Base-by-base conservation (phyloP, 2,888 invertebrate genomes). In the Drosophila heteroneura region DNA sequence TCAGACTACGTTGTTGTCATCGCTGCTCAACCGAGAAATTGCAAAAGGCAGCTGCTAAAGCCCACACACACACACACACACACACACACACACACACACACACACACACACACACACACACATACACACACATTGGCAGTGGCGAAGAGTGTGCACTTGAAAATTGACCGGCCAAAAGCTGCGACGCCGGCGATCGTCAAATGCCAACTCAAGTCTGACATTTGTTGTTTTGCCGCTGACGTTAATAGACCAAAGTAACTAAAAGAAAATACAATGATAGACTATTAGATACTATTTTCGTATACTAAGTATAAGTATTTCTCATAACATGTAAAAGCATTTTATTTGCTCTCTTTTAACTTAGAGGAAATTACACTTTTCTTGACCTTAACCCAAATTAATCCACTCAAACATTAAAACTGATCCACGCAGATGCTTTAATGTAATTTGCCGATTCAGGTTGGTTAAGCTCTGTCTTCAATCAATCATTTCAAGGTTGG, bases 21-120 rank as follows among this genome's bases (percentile, higher is more conserved):
- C 72, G 81, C 76, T 78, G 74, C 61, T 84, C 85, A 91, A 84
- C 65, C 85, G 85, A 76, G 85, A 85, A 85, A 85, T 85, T 91
- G 85, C 74, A 76, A 81, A 47, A 83, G 70, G 76, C 79, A 82
- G 79, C 79, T 79, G 79, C 66, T 79, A 51, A 79, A 62, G 65
- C 57, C 64, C 56, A 63, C 28, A 49, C 22, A 65, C 16, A 65
- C 19, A 51, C 44, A 49, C 41, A 62, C 16, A n/a, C 12, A 59
- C 37, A 61, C 30, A 37, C 22, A 54, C 19, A 53, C 32, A 49
- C n/a, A 51, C 51, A 81, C 53, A 76, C 47, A 64, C 28, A 51
- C n/a, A 59, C 22, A 62, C n/a, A 49, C 37, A 52, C 39, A 59
- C 12, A 28, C 16, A 62, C 41, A 60, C 12, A 28, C 16, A 62